Conservation (phyloP, 2,888 invertebrate species). For the Lithophane semibrunnea region DNA sequence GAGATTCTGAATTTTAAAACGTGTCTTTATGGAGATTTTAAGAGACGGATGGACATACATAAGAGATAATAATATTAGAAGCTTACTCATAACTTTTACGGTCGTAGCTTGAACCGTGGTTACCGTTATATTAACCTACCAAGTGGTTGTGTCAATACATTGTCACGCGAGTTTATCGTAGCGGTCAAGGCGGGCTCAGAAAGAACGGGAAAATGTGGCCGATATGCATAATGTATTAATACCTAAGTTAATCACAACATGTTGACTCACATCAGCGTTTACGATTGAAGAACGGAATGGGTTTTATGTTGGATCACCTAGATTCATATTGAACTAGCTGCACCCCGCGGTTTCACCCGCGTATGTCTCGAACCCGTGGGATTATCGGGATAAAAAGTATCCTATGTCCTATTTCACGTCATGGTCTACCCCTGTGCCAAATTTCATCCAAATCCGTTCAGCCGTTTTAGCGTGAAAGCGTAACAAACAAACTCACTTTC, state of each 20-base stretch:
- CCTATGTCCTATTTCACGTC: too few relatives aligned
- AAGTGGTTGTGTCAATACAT: neutral
- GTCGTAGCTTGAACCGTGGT: neutral
- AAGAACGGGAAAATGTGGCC: neutral
- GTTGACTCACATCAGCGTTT: neutral
- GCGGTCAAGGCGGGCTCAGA: neutral
- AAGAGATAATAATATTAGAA: neutral
- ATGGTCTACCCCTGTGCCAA: too few relatives aligned
- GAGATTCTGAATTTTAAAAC: neutral
- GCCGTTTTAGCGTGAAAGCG: too few relatives aligned
- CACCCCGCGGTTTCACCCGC: too few relatives aligned
- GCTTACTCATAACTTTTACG: neutral
- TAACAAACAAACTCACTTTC: too few relatives aligned
- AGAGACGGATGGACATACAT: neutral
- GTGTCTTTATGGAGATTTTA: neutral
- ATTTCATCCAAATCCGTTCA: too few relatives aligned
- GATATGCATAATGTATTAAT: neutral
- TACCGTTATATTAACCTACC: neutral
- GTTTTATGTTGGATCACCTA: neutral
- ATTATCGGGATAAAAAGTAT: too few relatives aligned
- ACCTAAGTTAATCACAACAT: neutral
- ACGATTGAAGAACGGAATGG: neutral
- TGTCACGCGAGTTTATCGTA: neutral
- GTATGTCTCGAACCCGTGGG: too few relatives aligned
- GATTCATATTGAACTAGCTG: neutral